Evolutionary conservation across 2,888 invertebrate genomes (phyloP).

Genomic region (Sipha maydis): DNA sequence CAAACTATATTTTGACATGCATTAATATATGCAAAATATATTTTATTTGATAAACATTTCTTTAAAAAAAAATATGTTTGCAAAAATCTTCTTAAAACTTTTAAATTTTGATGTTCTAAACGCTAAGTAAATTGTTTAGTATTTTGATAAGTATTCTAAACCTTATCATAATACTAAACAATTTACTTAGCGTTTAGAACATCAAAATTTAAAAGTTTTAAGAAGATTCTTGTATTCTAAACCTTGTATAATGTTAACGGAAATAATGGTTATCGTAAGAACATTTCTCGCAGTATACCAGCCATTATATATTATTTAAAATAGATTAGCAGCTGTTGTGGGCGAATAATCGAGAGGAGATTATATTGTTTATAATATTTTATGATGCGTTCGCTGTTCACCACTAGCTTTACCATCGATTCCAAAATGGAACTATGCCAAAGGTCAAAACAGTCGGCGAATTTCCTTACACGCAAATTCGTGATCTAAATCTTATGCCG

Average conservation of each 20-base stretch:
- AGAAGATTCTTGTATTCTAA: neutral
- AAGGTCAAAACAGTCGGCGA: conserved; percentile 12
- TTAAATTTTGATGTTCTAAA: neutral
- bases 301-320: conserved; percentile 23
- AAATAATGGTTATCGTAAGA: neutral
- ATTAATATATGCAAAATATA: no score
- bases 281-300: neutral
- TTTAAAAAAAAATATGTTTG: neutral
- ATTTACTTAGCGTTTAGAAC: neutral
- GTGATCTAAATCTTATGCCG: conserved; percentile 1
- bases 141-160: neutral
- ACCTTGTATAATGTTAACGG: neutral
- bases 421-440: conserved; percentile 33
- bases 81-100: neutral
- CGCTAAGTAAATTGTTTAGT: neutral
- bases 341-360: neutral
- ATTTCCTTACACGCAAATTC: neutral
- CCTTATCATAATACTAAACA: no score
- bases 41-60: neutral
- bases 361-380: conserved; percentile 12
- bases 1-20: no score
- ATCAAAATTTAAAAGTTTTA: neutral
- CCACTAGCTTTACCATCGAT: neutral
- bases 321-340: neutral
- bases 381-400: neutral